These are phyloP conservation scores for Erpornis zantholeuca DNA, from an alignment of 2,113 vertebrate species.

Conservation along the genomic window DNA sequence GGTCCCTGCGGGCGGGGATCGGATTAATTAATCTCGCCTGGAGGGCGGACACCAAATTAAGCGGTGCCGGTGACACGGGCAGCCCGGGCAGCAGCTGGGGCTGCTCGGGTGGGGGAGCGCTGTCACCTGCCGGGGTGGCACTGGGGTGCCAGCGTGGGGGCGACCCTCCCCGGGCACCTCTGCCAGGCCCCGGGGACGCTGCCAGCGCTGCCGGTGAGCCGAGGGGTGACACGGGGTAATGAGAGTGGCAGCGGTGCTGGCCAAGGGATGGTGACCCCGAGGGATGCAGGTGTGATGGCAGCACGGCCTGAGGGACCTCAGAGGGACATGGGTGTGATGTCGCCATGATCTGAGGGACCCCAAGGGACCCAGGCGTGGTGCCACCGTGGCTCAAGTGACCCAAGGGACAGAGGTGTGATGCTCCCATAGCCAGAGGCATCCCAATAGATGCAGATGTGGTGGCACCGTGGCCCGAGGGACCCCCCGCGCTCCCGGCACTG, in stretches of 20 bases:
- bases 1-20: neutral
- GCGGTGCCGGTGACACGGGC: neutral
- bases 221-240: rapidly evolving
- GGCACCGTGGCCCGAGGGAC: neutral
- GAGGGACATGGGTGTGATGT: neutral
- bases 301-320: neutral
- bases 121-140: neutral
- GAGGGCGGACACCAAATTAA: neutral
- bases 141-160: neutral
- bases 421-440: rapidly evolving
- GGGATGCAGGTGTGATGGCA: neutral
- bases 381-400: too few species aligned
- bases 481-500: rapidly evolving
- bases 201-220: neutral
- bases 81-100: neutral
- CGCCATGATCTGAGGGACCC: neutral
- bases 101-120: neutral
- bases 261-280: neutral
- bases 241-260: neutral
- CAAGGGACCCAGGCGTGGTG: rapidly evolving
- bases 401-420: neutral
- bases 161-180: neutral
- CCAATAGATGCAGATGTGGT: rapidly evolving
- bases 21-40: neutral
- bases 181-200: neutral